Conservation (phyloP, 2,797 vertebrate species). For the Tolypeutes matacus region DNA sequence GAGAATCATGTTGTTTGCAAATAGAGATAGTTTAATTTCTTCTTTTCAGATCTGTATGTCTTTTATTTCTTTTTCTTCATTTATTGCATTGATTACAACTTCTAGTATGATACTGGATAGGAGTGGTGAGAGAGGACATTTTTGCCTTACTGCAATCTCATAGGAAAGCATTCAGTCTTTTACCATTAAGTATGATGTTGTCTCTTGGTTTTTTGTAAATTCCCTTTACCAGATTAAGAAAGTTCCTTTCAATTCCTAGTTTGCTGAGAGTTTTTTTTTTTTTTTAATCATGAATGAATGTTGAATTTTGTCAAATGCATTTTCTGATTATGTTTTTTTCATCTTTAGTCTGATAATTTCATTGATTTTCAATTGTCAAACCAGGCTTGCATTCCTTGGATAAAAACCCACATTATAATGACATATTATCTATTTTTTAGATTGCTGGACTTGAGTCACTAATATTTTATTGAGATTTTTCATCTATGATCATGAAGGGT, state of each 20-base stretch:
- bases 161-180: not conserved
- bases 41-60: not conserved
- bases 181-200: not conserved
- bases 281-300: too few species aligned
- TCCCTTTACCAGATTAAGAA: not conserved
- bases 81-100: not conserved
- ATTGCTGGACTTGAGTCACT: too few species aligned
- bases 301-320: not conserved
- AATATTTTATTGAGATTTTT: too few species aligned
- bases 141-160: not conserved
- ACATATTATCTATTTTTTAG: too few species aligned
- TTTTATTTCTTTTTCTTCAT: conserved; percentile 39
- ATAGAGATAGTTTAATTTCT: not conserved
- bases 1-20: not conserved
- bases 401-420: too few species aligned
- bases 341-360: not conserved
- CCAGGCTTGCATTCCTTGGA: not conserved
- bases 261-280: not conserved
- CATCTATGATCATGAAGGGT: too few species aligned
- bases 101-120: not conserved
- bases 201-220: not conserved
- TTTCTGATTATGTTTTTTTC: not conserved
- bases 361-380: not conserved
- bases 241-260: not conserved
- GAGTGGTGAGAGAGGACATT: not conserved